Evolutionary conservation across 1,140 invertebrate species (phyloP), one percentile per base, ranked within the genome.

Genomic region (Magallana angulata): DNA sequence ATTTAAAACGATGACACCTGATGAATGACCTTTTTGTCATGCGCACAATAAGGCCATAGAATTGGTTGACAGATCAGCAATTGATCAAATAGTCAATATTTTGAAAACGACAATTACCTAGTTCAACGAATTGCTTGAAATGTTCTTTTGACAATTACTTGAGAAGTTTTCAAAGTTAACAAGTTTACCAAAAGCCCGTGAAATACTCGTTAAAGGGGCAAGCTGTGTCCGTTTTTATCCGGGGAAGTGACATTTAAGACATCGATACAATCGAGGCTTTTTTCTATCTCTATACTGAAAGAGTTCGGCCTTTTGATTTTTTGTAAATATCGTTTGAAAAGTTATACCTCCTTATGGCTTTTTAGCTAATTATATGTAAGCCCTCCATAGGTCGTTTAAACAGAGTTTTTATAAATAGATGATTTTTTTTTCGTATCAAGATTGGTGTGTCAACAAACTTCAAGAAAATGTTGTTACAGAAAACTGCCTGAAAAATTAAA

Each of bases 21-120:
- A 76, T 76, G 24, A 76, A 76, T 76, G 68, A 18, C 24, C 68
- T 76, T 64, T 76, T 76, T 76, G 24, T 76, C 18, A 76, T 30
- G 68, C 24, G 68, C 9, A 76, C 36, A 76, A 76, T 76, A 76
- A 30, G 36, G 11, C 68, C 24, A 76, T 76, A 76, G 24, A 76
- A 76, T 11, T 76, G 24, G 24, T 30, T 30, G 68, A 30, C 68
- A 76, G 68, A 76, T 76, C 24, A 6, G 0, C 68, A 18, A 76
- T 76, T 76, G 68, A 76, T 76, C 68, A 76, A 76, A 76, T 30
- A 76, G 68, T 76, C 68, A 76, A 76, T 76, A 76, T 76, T 76
- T 76, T 76, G 68, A 76, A 76, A 76, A 76, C 68, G 68, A 76
- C 68, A 76, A 76, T 76, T 76, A 76, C 24, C 9, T 12, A 30